Evolutionary conservation across 2,797 vertebrate species (phyloP).

Genomic region (Enoplosus armatus): DNA sequence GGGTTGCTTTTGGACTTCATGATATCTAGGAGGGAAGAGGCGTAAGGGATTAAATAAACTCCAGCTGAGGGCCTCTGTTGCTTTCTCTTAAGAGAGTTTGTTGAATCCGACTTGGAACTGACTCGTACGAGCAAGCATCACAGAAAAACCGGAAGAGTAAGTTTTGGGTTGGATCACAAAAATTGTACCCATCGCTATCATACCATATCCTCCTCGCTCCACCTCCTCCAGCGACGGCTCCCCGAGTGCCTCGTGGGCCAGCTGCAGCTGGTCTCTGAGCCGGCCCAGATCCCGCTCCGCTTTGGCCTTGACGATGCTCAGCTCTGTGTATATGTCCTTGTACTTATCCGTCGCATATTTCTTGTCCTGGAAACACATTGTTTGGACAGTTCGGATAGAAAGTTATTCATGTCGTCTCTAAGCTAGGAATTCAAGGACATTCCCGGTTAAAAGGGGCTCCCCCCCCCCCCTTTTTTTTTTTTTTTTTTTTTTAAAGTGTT

Average conservation of each 20-base stretch:
- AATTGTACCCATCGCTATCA: no score
- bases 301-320: conserved; percentile 90
- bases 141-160: not conserved
- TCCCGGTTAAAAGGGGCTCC: not conserved
- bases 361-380: conserved; percentile 83
- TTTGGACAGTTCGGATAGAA: conserved; percentile 39
- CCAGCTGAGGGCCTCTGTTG: no score
- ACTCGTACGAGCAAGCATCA: not conserved
- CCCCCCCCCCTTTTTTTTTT: no score
- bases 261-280: conserved; percentile 87
- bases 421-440: not conserved
- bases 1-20: conserved; percentile 92
- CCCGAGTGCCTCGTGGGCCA: conserved; percentile 87
- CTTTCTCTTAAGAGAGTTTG: no score
- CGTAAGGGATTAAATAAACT: not conserved
- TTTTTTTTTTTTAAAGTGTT: not conserved
- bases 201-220: conserved; percentile 87
- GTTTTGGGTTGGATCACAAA: not conserved
- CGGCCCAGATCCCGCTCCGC: conserved; percentile 86
- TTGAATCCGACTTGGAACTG: not conserved
- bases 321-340: conserved; percentile 91
- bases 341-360: conserved; percentile 90
- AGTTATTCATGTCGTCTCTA: not conserved
- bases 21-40: conserved; percentile 78
- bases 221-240: conserved; percentile 83